Evolutionary conservation across 2,113 vertebrate species (phyloP).

Genomic region (Dinomys branickii): DNA sequence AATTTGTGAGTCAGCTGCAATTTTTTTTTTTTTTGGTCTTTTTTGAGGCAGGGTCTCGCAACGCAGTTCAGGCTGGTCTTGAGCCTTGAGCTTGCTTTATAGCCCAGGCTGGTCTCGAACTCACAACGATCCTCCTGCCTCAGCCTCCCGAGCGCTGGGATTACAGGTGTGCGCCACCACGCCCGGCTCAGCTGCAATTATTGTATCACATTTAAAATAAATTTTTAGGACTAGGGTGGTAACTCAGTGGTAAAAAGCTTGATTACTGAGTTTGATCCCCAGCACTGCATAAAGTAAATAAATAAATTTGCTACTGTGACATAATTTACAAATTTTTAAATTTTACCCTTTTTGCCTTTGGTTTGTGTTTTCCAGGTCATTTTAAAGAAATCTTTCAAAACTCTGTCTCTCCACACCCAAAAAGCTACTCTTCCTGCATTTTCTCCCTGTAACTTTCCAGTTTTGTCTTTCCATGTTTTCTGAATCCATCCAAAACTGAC

Average conservation of each 20-base stretch:
- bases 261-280: neutral
- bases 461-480: neutral
- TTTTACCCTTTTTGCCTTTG: neutral
- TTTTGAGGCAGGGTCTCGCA: too few relatives aligned
- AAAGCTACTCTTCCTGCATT: neutral
- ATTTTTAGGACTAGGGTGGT: neutral
- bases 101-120: too few relatives aligned
- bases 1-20: neutral
- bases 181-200: neutral
- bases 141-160: too few relatives aligned
- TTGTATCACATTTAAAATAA: slow-evolving; percentile 3
- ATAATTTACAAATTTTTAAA: neutral
- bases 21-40: too few relatives aligned
- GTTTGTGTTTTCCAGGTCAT: neutral
- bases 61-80: too few relatives aligned
- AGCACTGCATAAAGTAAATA: neutral
- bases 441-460: neutral
- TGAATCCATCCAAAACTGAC: neutral
- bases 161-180: too few relatives aligned
- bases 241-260: neutral
- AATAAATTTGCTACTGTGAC: neutral
- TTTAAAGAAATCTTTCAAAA: neutral
- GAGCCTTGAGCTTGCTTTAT: too few relatives aligned
- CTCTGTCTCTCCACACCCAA: neutral
- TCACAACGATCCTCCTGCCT: too few relatives aligned